Evolutionary conservation across 2,797 vertebrate species (phyloP), one percentile per base, ranked within the genome.

Genomic region (Tarsius wallacei): DNA sequence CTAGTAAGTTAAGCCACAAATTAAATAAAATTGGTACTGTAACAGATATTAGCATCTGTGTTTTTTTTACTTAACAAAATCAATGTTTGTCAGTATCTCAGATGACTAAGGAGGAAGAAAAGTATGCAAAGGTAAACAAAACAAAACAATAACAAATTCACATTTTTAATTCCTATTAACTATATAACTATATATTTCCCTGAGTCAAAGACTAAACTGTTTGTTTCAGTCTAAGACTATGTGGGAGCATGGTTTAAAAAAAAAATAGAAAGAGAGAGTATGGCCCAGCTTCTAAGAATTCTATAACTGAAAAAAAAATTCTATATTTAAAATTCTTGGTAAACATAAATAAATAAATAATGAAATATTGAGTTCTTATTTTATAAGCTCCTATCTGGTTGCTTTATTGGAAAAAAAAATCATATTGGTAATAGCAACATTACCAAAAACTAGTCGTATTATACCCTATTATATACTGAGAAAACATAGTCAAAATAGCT

Each of bases 41-140:
- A 61, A 21, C 22, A 73, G 8, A 83, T 87, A 74, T 68, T n/a
- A 78, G 16, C 4, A 63, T 19, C 2, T 66, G 7, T 49, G 19
- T 33, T 91, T 55, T 61, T 76, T 74, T 12, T 81, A 42, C 59
- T 68, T 59, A 86, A 87, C 14, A 78, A 87, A 97, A 73, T 66
- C 8, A 77, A 11, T 80, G 53, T 36, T 51, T 85, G 2, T 59
- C 24, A 93, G 22, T 71, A 94, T 76, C 94, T 94, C 19, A 66
- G 10, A 88, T 14, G n/a, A 89, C 22, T 57, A 73, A 33, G 21
- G n/a, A 66, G 66, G 49, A 93, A 7, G n/a, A 93, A 86, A 88
- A 73, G 19, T 24, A 7, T 49, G 6, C 6, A 63, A 55, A 47
- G 7, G 7, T 28, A 93, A 91, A 68, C 3, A 26, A 28, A 42